Base-by-base conservation (phyloP, 1,140 invertebrate species). In the Drosophila nigrodunni region DNA sequence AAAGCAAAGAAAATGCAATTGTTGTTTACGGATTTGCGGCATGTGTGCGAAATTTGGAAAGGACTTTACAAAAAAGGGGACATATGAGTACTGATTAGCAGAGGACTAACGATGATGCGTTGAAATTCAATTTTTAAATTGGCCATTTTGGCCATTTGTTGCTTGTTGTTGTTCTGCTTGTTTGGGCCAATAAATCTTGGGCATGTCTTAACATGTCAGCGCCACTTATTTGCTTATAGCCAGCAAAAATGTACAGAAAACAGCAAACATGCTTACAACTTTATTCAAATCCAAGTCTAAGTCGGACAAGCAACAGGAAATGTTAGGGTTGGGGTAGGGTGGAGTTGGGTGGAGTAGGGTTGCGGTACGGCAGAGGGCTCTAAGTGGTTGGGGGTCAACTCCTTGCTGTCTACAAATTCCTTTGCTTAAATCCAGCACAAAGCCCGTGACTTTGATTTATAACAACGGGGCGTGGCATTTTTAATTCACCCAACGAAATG, bases 61-160 rank as follows among this genome's bases (percentile, higher is more conserved):
- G 21, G 7, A 11, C 35, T 41, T 65, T 70, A 35, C 9, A 18
- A 43, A 60, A 59, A 47, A 78, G 18, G 15, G 9, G 46, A 49
- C 49, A 70, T 78, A 87, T 86, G 82, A 81, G 78, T 58, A 9
- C 37, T 83, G 77, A 87, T 87, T 87, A 87, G 83, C 80, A 10
- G 7, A 8, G 54, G 43, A 58, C 59, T 69, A 70, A 59, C 61
- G 52, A 80, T 35, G 46, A 58, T 57, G 61, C 65, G 74, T 77
- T 61, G 64, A 76, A 81, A 89, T 89, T 85, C 80, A 89, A 89
- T 89, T 89, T 89, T 88, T 80, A 85, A 88, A 88, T 89, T 89
- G 85, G 75, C 85, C 52, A 35, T 30, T 30, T 5, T 6, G 25
- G 7, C 18, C 9, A 46, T 21, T 57, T 25, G 13, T 34, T 11